Evolutionary conservation across 2,113 vertebrate species (phyloP).

Genomic region (Bubalus kerabau): DNA sequence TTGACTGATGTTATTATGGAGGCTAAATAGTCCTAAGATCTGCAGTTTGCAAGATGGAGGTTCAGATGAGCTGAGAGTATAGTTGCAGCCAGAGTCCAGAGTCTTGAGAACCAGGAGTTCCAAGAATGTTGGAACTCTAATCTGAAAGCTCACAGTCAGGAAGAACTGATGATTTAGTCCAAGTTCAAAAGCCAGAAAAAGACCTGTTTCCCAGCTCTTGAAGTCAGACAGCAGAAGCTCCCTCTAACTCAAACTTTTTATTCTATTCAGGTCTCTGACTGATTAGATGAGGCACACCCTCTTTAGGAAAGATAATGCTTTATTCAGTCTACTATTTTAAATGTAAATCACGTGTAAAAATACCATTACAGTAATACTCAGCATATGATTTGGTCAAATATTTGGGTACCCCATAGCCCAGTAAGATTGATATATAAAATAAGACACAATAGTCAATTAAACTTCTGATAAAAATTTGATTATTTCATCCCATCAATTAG

Average conservation of each 20-base stretch:
- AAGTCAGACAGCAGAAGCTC: neutral
- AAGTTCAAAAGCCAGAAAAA: neutral
- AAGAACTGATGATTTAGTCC: neutral
- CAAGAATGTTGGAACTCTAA: neutral
- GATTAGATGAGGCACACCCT: neutral
- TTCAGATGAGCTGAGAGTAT: neutral
- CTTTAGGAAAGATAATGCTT: neutral
- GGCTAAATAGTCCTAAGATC: too few relatives aligned
- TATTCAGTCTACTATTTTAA: neutral
- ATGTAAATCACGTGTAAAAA: neutral
- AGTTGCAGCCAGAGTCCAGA: neutral
- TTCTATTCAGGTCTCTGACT: neutral
- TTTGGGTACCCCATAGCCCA: neutral
- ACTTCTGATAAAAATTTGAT: neutral
- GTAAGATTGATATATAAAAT: neutral
- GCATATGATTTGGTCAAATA: neutral
- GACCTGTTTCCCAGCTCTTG: neutral
- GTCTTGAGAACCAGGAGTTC: too few relatives aligned
- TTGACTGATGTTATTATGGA: neutral
- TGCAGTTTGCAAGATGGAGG: neutral
- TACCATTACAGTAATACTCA: neutral
- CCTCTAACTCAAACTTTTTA: neutral
- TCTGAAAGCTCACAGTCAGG: neutral
- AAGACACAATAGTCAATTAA: neutral
- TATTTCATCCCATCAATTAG: neutral